phyloP scores from a whole-genome alignment of 92 coral and sea anemone species.

The Virgularia gustaviana region DNA sequence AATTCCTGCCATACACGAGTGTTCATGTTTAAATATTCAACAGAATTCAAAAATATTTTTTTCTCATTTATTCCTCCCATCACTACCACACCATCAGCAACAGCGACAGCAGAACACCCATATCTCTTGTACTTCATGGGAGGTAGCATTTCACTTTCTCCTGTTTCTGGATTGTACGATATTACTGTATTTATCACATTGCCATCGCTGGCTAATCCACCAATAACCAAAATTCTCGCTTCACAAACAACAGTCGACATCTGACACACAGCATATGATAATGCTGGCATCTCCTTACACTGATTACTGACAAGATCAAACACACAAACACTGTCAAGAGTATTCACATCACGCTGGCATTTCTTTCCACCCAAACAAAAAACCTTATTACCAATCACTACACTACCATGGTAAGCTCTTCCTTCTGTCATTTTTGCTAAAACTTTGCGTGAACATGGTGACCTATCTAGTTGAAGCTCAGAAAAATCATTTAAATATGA shows the following conservation, averaged over 20 bases:
- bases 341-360: not conserved
- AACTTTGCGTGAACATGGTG: not conserved
- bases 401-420: not conserved
- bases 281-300: conserved; percentile 2
- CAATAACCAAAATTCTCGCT: not conserved
- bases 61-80: conserved; percentile 77
- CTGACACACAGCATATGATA: conserved; percentile 8
- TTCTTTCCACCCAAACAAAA: conserved; percentile 14
- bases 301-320: conserved; percentile 15
- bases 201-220: conserved; percentile 5
- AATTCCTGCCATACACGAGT: not conserved
- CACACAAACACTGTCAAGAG: not conserved
- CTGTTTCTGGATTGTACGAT: conserved; percentile 57
- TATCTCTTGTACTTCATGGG: conserved; percentile 76
- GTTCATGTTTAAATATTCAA: conserved; percentile 61
- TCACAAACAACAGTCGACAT: conserved; percentile 10
- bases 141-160: conserved; percentile 68
- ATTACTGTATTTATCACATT: conserved; percentile 4
- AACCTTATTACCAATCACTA: not conserved
- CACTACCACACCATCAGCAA: conserved; percentile 61
- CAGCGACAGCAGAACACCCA: conserved; percentile 71
- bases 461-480: not conserved
- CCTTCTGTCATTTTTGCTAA: conserved; percentile 9
- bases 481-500: not conserved
- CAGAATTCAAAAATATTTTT: conserved; percentile 60